These are phyloP conservation scores for Colius striatus DNA, from an alignment of 2,113 vertebrate species.

Conservation along the genomic window DNA sequence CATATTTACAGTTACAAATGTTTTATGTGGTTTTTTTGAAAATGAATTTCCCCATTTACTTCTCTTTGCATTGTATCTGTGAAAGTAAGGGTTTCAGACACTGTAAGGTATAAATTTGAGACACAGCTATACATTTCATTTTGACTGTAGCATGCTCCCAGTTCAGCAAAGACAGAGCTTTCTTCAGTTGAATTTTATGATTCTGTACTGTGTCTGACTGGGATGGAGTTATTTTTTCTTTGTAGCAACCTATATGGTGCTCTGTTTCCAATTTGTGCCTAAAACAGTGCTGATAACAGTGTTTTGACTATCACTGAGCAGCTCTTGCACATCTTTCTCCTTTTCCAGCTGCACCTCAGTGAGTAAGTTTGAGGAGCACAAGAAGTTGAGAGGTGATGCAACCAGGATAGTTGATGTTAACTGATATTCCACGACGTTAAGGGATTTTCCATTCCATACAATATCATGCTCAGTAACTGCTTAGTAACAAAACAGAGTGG, in stretches of 20 bases:
- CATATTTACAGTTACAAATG: neutral
- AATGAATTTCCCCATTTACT: neutral
- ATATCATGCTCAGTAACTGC: neutral
- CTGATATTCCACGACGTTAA: neutral
- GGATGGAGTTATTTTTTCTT: neutral
- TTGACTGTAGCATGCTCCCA: neutral
- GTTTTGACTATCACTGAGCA: neutral
- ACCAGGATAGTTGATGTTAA: neutral
- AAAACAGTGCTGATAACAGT: neutral
- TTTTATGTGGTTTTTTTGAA: neutral
- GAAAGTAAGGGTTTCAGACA: neutral
- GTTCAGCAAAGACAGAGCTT: neutral
- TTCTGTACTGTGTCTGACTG: neutral
- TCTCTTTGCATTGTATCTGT: neutral
- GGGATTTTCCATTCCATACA: neutral
- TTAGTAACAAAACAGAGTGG: neutral
- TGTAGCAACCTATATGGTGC: neutral
- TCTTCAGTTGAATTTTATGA: neutral
- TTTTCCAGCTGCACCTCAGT: neutral
- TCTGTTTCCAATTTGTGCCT: neutral
- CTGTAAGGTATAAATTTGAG: neutral
- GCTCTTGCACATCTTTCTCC: neutral
- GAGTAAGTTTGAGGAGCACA: neutral
- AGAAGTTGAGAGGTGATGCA: neutral
- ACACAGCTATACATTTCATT: neutral